phyloP scores from a whole-genome alignment of 1,140 invertebrate species.

The Zaprionus kolodkinae region DNA sequence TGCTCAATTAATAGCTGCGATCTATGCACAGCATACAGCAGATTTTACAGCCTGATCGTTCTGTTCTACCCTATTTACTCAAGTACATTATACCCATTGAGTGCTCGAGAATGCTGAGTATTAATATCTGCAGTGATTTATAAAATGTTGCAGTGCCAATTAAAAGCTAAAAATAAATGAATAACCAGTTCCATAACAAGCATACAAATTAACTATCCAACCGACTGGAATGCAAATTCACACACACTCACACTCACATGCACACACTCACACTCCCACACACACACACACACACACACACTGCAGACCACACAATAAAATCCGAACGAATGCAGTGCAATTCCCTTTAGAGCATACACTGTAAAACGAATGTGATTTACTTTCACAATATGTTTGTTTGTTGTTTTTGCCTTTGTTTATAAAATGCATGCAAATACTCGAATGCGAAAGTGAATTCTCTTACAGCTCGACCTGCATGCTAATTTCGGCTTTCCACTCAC shows the following conservation, averaged over 20 bases:
- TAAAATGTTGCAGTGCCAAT: constrained; percentile 46
- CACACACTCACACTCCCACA: not conserved
- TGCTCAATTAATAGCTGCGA: no score
- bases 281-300: not conserved
- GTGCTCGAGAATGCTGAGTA: not conserved
- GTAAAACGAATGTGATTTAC: constrained; percentile 37
- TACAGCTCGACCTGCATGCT: constrained; percentile 62
- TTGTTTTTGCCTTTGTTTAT: constrained; percentile 23
- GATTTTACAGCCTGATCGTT: no score
- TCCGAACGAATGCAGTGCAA: constrained; percentile 19
- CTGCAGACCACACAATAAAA: constrained; percentile 34
- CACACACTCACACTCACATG: not conserved
- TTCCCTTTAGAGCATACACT: constrained; percentile 6
- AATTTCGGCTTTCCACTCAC: constrained; percentile 47
- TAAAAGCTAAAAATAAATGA: constrained; percentile 61
- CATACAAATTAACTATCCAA: constrained; percentile 61
- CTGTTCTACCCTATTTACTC: no score
- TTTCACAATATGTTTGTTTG: constrained; percentile 50
- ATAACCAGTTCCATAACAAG: constrained; percentile 61
- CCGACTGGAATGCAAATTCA: constrained; percentile 35
- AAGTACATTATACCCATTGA: not conserved
- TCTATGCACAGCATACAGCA: no score
- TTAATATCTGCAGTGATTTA: constrained; percentile 3
- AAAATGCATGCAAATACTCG: constrained; percentile 24
- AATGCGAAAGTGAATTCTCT: constrained; percentile 43